phyloP scores from a whole-genome alignment of 2,888 invertebrate genomes.

The Agrotis ipsilon region DNA sequence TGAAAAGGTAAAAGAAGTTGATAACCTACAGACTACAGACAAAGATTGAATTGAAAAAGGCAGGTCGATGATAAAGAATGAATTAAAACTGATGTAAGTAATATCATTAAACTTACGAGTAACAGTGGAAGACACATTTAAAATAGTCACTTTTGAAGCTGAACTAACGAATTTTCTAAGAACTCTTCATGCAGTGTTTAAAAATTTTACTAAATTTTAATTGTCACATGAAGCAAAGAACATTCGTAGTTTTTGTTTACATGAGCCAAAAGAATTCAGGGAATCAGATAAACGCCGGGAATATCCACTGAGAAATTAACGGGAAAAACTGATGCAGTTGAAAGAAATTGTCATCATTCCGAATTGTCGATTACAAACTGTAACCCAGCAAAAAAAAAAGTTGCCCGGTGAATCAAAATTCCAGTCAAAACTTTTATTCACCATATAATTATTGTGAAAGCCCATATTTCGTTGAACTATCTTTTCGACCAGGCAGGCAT shows the following conservation, averaged over 20 bases:
- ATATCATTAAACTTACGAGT: constrained; percentile 19
- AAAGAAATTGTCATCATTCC: constrained; percentile 17
- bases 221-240: too few species aligned
- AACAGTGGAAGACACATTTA: constrained; percentile 15
- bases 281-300: background rate
- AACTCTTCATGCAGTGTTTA: background rate
- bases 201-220: background rate
- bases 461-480: too few species aligned
- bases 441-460: too few species aligned
- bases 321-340: constrained; percentile 7
- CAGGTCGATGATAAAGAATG: background rate
- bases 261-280: background rate
- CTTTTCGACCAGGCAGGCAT: too few species aligned
- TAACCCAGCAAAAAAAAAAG: background rate
- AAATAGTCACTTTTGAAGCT: background rate
- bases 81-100: background rate
- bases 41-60: too few species aligned
- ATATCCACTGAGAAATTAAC: background rate
- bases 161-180: background rate
- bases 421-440: background rate
- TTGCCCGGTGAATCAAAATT: background rate
- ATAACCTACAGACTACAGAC: background rate
- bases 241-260: too few species aligned
- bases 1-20: background rate
- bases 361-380: background rate